phyloP scores from a whole-genome alignment of 2,113 vertebrate species.

The Epinephelus fuscoguttatus region DNA sequence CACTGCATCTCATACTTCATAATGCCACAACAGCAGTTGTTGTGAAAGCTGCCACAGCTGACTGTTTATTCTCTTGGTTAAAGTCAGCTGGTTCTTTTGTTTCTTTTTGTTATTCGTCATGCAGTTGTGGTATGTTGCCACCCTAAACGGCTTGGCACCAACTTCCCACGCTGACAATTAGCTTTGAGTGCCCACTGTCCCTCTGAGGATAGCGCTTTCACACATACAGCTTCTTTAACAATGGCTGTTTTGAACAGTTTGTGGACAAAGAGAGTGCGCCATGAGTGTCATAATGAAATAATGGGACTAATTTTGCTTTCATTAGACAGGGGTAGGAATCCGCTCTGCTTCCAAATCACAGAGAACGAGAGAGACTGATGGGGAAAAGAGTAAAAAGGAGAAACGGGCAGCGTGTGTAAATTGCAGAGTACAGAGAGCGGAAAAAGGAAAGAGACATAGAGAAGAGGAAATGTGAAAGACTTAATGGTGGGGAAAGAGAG shows the following conservation, averaged over 20 bases:
- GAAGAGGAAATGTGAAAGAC: slow-evolving; percentile 47
- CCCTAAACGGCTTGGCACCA: slow-evolving; percentile 27
- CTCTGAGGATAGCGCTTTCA: slow-evolving; percentile 43
- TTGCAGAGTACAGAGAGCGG: slow-evolving; percentile 38
- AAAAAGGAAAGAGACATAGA: slow-evolving; percentile 54
- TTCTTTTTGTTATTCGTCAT: slow-evolving; percentile 26
- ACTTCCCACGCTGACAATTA: slow-evolving; percentile 50
- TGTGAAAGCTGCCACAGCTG: slow-evolving; percentile 9
- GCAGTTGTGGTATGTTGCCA: slow-evolving; percentile 24
- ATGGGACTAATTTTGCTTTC: slow-evolving; percentile 69
- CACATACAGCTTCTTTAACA: slow-evolving; percentile 36
- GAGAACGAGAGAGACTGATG: slow-evolving; percentile 35
- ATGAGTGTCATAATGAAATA: slow-evolving; percentile 59
- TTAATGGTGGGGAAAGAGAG: slow-evolving; percentile 52
- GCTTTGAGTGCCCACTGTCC: slow-evolving; percentile 35
- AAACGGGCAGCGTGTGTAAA: slow-evolving; percentile 35
- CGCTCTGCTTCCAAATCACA: slow-evolving; percentile 46
- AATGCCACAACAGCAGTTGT: neutral
- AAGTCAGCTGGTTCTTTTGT: slow-evolving; percentile 17
- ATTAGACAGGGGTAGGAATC: slow-evolving; percentile 51
- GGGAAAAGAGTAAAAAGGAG: slow-evolving; percentile 27
- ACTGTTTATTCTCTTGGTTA: neutral
- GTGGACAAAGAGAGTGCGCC: slow-evolving; percentile 45
- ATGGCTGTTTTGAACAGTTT: slow-evolving; percentile 54
- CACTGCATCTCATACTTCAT: neutral